phyloP scores from a whole-genome alignment of 2,888 invertebrate genomes.

The Leucophenga montana region DNA sequence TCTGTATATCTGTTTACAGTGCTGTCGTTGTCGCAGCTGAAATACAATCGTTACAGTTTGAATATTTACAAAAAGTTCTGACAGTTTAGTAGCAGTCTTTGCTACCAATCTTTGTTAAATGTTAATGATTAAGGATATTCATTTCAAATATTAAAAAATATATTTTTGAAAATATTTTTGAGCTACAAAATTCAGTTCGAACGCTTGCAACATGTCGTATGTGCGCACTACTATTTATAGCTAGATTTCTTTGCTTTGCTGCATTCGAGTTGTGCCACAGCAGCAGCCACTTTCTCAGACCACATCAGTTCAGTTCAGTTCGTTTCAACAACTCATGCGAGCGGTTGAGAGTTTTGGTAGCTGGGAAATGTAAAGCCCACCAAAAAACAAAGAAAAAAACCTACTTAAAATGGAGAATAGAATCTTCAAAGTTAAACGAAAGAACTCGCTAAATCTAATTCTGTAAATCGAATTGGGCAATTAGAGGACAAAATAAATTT shows the following conservation, averaged over 20 bases:
- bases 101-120: too few species aligned
- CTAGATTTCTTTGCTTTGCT: neutral
- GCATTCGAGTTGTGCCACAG: too few species aligned
- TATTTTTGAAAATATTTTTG: neutral
- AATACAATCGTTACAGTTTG: too few species aligned
- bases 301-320: conserved; percentile 4
- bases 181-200: neutral
- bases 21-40: too few species aligned
- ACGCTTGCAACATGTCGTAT: conserved; percentile 7
- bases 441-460: conserved; percentile 62
- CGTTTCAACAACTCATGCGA: conserved; percentile 14
- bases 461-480: conserved; percentile 61
- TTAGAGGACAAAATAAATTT: neutral
- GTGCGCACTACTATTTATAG: neutral
- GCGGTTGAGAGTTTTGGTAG: neutral
- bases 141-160: neutral
- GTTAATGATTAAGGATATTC: neutral
- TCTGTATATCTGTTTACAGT: too few species aligned
- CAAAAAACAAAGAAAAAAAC: neutral
- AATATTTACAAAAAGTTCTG: too few species aligned
- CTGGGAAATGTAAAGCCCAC: neutral
- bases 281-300: neutral
- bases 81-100: too few species aligned
- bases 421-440: conserved; percentile 29
- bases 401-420: conserved; percentile 2